Conservation (phyloP, 2,113 vertebrate species). For the Zosterops japonicus region DNA sequence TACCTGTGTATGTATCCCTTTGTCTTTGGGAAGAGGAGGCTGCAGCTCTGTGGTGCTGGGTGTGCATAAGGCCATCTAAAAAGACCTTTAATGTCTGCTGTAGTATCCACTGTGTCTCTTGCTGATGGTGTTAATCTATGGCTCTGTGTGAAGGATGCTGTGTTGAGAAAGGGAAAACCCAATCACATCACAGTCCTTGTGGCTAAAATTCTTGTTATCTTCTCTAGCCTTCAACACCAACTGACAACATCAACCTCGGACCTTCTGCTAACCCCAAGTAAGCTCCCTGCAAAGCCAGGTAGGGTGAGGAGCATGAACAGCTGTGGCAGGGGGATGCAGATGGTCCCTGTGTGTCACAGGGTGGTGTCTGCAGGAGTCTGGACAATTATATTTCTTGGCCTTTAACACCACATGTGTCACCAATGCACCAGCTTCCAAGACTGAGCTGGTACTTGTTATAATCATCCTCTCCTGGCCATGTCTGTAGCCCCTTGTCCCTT, state of each 20-base stretch:
- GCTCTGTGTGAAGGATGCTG: neutral
- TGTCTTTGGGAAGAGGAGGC: neutral
- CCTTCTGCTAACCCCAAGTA: constrained; percentile 97
- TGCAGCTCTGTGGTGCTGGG: neutral
- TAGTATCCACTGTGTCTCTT: neutral
- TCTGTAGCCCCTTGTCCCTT: neutral
- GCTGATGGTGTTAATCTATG: neutral
- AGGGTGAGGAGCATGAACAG: neutral
- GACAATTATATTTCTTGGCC: neutral
- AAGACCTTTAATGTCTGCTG: neutral
- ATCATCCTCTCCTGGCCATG: neutral
- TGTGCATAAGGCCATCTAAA: neutral
- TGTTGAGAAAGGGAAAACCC: neutral
- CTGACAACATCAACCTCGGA: constrained; percentile 89
- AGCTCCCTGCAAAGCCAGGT: constrained; percentile 67
- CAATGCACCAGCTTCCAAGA: neutral
- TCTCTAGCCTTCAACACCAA: constrained; percentile 68
- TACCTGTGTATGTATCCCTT: accelerated
- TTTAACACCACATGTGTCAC: neutral
- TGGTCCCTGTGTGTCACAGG: neutral
- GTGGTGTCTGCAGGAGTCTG: neutral
- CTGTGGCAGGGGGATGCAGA: neutral
- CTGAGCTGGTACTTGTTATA: neutral
- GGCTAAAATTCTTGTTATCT: neutral
- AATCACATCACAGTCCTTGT: neutral